phyloP scores from a whole-genome alignment of 1,140 invertebrate species.

The Sitophilus oryzae region DNA sequence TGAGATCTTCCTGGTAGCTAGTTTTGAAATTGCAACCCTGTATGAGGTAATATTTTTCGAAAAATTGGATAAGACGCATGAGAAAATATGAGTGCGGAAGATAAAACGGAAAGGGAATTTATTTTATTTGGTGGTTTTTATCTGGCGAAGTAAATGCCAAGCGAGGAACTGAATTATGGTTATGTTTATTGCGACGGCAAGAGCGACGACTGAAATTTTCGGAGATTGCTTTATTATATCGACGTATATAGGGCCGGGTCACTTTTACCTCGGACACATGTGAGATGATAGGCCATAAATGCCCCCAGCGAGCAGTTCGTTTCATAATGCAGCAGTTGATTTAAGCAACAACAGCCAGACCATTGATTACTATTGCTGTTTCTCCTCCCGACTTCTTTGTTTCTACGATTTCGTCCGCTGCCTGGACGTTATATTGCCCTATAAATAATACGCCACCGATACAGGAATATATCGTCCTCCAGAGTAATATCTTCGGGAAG shows the following conservation, averaged over 20 bases:
- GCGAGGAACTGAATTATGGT: slow-evolving; percentile 40
- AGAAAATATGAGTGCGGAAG: too few species aligned
- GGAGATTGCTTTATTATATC: slow-evolving; percentile 45
- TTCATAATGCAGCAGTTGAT: slow-evolving; percentile 41
- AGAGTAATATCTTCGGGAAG: slow-evolving; percentile 29
- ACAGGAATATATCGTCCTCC: slow-evolving; percentile 32
- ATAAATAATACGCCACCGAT: slow-evolving; percentile 37
- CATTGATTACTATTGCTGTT: slow-evolving; percentile 37
- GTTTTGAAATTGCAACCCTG: too few species aligned
- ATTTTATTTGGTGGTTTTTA: slow-evolving; percentile 9
- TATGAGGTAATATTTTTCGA: too few species aligned
- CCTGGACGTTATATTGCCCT: slow-evolving; percentile 26
- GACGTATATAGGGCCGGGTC: slow-evolving; percentile 28
- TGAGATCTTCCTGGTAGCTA: too few species aligned
- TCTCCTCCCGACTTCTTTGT: slow-evolving; percentile 28
- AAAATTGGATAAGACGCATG: too few species aligned
- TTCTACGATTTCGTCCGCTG: slow-evolving; percentile 30
- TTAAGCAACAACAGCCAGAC: slow-evolving; percentile 39
- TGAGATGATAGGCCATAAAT: slow-evolving; percentile 42
- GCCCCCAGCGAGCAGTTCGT: slow-evolving; percentile 39
- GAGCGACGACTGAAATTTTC: slow-evolving; percentile 37
- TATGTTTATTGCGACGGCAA: slow-evolving; percentile 40
- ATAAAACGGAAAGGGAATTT: background rate
- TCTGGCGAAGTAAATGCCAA: slow-evolving; percentile 20
- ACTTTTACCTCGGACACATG: slow-evolving; percentile 34